Base-by-base conservation (phyloP, 2,797 vertebrate genomes). In the Choloepus didactylus region DNA sequence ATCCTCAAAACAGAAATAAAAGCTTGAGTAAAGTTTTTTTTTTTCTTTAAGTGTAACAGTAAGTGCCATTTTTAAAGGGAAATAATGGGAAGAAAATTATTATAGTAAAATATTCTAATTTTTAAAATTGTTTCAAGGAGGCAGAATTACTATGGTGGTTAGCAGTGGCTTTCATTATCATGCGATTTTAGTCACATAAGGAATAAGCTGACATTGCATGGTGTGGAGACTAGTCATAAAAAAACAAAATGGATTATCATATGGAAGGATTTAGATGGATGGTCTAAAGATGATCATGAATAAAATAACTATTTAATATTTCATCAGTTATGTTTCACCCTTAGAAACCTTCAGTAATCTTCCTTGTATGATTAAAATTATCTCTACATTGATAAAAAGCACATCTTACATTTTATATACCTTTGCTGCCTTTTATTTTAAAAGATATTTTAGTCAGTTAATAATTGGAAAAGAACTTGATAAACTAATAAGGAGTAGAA, bases 401-500 rank as follows among this genome's bases (percentile, higher is more conserved):
- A 69, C 9, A 75, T 69, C 25, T 87, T 87, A 27, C 38, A 77
- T 91, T 73, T 83, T 15, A 69, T 49, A 79, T 3, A 51, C 6
- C 15, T 94, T 73, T 89, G 3, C 29, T 60, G 73, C 6, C 16
- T 92, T 77, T 91, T 27, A 79, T 35, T 35, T 56, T 88, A 83
- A 76, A 89, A 27, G 41, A 87, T 86, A 75, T 59, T 92, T 75
- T 83, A 89, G 70, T 88, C 10, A 31, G 19, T 84, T 75, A 80
- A 69, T 86, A 85, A 81, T 93, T 81, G 18, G 23, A 94, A 51
- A 62, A 60, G 29, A 84, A 81, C 18, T 76, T 95, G 8, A 67
- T 87, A 87, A 84, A 95, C 84, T 49, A 93, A 29, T 88, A 64
- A 90, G 12, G 31, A 90, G 46, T 81, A 62, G 10, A 77, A 46